These are phyloP conservation scores for Eilema sororculum DNA, from an alignment of 2,888 invertebrate genomes.

Conservation along the genomic window DNA sequence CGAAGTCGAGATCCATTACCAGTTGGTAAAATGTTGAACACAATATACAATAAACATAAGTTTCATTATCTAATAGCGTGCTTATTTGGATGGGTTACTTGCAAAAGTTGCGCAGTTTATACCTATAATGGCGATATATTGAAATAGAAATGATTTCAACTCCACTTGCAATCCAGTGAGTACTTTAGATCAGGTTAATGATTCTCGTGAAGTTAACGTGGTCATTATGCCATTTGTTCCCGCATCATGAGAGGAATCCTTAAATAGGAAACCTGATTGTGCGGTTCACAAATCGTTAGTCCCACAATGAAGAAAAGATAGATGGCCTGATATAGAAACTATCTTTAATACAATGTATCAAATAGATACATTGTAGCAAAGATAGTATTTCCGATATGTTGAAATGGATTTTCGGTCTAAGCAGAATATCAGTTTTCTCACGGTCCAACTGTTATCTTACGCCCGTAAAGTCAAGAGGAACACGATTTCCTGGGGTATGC, in stretches of 20 bases:
- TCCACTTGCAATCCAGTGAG: not conserved
- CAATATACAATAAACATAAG: slow-evolving; percentile 2
- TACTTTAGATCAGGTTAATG: not conserved
- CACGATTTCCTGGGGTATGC: no score
- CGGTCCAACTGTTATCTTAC: no score
- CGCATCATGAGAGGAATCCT: not conserved
- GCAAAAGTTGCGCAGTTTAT: not conserved
- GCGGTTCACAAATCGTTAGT: not conserved
- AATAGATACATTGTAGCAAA: not conserved
- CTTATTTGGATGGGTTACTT: not conserved
- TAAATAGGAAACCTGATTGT: slow-evolving; percentile 4
- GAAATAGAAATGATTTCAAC: not conserved
- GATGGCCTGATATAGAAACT: not conserved
- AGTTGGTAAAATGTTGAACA: not conserved
- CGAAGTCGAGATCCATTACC: slow-evolving; percentile 4
- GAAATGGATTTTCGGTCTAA: not conserved
- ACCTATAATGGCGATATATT: no score
- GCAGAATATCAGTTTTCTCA: not conserved
- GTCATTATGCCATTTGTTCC: not conserved
- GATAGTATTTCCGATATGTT: not conserved
- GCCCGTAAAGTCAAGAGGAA: no score
- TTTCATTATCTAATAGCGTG: not conserved
- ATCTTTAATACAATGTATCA: not conserved
- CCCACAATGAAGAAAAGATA: not conserved
- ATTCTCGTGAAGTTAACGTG: not conserved